These are phyloP conservation scores for Thera obeliscata DNA, from an alignment of 2,888 invertebrate genomes.

Conservation along the genomic window DNA sequence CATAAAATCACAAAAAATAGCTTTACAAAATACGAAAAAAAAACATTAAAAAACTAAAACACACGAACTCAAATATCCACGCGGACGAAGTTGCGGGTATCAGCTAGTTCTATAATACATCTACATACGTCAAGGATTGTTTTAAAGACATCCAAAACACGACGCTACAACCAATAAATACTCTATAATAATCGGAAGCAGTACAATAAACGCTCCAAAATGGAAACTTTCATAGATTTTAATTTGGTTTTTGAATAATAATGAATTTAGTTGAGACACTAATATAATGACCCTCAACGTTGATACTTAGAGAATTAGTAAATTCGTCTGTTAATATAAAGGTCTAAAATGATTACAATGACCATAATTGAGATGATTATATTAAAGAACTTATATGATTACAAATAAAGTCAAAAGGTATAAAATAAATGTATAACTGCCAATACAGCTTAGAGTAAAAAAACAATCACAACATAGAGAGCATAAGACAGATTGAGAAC, in stretches of 20 bases:
- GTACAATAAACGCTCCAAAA: too few relatives aligned
- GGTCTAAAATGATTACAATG: background rate
- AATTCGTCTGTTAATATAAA: conserved; percentile 11
- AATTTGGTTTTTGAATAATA: too few relatives aligned
- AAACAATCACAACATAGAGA: conserved; percentile 61
- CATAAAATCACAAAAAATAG: too few relatives aligned
- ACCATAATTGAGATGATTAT: conserved; percentile 9
- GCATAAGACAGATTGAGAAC: conserved; percentile 40
- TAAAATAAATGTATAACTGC: conserved; percentile 10
- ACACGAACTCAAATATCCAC: too few relatives aligned
- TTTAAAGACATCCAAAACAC: too few relatives aligned
- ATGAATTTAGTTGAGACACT: background rate
- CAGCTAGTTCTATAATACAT: too few relatives aligned
- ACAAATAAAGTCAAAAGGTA: background rate
- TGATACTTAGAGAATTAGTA: background rate
- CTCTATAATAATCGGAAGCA: background rate
- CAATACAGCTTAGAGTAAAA: conserved; percentile 28
- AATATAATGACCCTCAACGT: background rate
- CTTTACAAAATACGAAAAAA: too few relatives aligned
- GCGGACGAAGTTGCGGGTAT: too few relatives aligned
- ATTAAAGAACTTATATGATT: conserved; percentile 3
- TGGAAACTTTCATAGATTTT: too few relatives aligned
- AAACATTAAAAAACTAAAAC: too few relatives aligned
- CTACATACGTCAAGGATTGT: too few relatives aligned
- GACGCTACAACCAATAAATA: too few relatives aligned